These are phyloP conservation scores for Lophochroa leadbeateri DNA, from an alignment of 2,113 vertebrate species.

Conservation along the genomic window DNA sequence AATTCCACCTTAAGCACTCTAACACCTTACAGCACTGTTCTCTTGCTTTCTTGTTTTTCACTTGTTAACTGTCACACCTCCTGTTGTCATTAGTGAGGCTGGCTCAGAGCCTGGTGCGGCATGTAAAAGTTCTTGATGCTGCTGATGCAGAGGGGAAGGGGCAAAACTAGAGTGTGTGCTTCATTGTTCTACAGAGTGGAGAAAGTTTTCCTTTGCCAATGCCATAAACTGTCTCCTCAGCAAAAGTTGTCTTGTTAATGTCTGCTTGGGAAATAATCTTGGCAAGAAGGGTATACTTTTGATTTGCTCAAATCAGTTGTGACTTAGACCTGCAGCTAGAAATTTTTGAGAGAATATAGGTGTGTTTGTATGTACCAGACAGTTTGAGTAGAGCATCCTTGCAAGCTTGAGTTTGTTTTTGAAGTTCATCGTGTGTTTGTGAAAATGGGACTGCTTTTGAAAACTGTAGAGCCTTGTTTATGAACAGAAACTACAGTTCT, in stretches of 20 bases:
- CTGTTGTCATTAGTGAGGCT: neutral
- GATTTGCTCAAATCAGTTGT: neutral
- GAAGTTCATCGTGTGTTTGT: neutral
- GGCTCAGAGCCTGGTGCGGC: accelerated
- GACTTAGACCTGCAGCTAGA: neutral
- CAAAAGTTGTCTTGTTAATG: neutral
- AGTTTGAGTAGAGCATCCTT: neutral
- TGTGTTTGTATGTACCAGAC: neutral
- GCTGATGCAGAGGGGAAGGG: neutral
- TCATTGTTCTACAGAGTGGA: neutral
- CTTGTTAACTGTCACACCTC: neutral
- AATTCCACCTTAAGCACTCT: neutral
- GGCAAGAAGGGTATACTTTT: neutral
- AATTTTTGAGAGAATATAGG: neutral
- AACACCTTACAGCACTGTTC: neutral
- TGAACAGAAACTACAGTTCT: neutral
- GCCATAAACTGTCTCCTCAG: neutral
- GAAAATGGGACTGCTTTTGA: neutral
- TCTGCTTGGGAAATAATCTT: neutral
- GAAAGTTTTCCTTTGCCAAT: neutral
- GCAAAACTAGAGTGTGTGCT: neutral
- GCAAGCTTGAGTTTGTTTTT: neutral
- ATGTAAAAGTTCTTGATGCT: neutral
- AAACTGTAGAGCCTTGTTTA: neutral
- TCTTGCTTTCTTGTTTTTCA: neutral